Evolutionary conservation across 2,797 vertebrate species (phyloP), one percentile per base, ranked within the genome.

Genomic region (Cottoperca gobio): DNA sequence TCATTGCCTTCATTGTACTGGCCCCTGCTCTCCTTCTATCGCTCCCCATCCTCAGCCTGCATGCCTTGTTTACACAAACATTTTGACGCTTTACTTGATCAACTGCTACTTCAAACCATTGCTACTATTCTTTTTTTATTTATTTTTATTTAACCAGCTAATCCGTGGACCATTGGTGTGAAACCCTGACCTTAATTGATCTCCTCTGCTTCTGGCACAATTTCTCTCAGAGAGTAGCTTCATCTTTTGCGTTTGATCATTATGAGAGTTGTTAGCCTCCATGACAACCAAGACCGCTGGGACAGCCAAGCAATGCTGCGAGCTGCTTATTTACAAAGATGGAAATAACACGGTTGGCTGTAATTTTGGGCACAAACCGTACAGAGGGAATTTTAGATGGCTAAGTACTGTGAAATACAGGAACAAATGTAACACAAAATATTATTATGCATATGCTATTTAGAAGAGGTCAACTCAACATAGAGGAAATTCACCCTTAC

Each of bases 231-330:
- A 74, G 73, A 78, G 67, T 70, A 55, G 71, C 86, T 88, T 90
- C 82, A 83, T 90, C 72, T 86, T 83, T 78, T 90, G 81, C 76
- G 21, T 90, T 89, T 91, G 89, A 92, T 91, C 85, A 82, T 92
- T 89, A 91, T 90, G 76, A 90, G 85, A 82, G 86, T 89, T 88
- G 89, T 93, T 91, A 84, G 90, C 88, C 86, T 83, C 88, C 88
- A 90, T 92, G 90, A 89, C 89, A 91, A 91, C 88, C 88, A 90
- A 83, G 83, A 85, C 85, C 88, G 71, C 66, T 84, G 88, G 75
- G 78, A 81, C 79, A 85, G 79, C 64, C 10, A 40, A 78, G 84
- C 65, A 31, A 46, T 74, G 82, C 83, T 83, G 70, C 12, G 3
- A 78, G 83, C 81, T 83, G 88, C 76, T 89, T 91, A 86, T 90